Base-by-base conservation (phyloP, 2,888 invertebrate species). In the Sesamia inferens region DNA sequence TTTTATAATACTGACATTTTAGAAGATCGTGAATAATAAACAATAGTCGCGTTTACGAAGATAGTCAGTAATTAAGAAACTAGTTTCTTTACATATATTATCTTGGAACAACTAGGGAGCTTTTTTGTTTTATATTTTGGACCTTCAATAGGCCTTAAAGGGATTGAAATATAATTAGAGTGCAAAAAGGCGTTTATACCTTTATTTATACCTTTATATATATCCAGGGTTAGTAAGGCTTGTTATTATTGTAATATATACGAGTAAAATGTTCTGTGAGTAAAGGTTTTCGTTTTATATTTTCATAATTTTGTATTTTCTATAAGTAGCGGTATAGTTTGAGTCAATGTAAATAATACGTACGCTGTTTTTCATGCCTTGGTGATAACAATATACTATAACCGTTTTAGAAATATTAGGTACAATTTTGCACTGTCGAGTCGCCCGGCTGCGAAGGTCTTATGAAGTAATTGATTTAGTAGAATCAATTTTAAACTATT, bases 121-220 rank as follows among this genome's bases (percentile, higher is more conserved):
- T 48, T 58, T 76, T 10, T 13, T 44, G 62, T 51, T 70, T 63
- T 61, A 61, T 64, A 48, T 76, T 65, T 74, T 74, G n/a, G 24
- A 39, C 3, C 6, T 22, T 2, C 14, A 69, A 48, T 22, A 54
- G 14, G 6, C 4, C 22, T 47, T 51, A 31, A 14, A 51, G 19
- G 22, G 44, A 31, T 14, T 44, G 5, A 22, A 57, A 65, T 42
- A 48, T 48, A 58, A 58, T 58, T 65, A 13, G 42, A 8, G 42
- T 5, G 13, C 16, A 42, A 54, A 14, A 48, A 19, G 13, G 24
- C 11, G 7, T 42, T 55, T 55, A 31, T 44, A 44, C 68, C 10
- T 44, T 55, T n/a, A 19, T 54, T 54, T 24, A 68, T 44, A 44
- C 68, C 10, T 44, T 55, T n/a, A 19, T 54, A 44, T 24, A 68